Percentiles rank a stretch among this genome's conserved stretches.
phyloP scores from a whole-genome alignment of 92 coral and sea anemone species.

The Ricordea florida region DNA sequence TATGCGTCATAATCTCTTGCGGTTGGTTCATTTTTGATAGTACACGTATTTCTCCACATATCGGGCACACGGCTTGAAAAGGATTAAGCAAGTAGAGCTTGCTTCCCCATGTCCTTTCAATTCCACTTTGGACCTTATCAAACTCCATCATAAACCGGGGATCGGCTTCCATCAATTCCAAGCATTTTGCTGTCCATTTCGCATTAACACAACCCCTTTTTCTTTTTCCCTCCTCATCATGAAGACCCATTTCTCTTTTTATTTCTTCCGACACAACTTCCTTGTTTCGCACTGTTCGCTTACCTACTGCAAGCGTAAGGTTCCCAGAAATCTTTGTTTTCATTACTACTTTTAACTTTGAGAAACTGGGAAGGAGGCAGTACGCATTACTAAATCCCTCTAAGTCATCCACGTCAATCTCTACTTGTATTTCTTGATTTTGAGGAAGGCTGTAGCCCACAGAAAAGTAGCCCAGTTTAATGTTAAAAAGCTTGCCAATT shows the following conservation, averaged over 20 bases:
- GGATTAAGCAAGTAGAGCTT: slow-evolving; percentile 41
- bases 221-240: slow-evolving; percentile 20
- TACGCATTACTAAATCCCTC: slow-evolving; percentile 29
- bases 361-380: slow-evolving; percentile 28
- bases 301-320: not conserved
- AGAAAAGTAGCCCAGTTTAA: slow-evolving; percentile 27
- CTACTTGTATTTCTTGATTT: slow-evolving; percentile 25
- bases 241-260: slow-evolving; percentile 41
- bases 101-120: slow-evolving; percentile 32
- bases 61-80: slow-evolving; percentile 52
- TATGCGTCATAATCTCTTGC: slow-evolving; percentile 10
- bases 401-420: slow-evolving; percentile 21
- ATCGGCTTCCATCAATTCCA: slow-evolving; percentile 20
- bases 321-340: not conserved
- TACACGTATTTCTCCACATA: slow-evolving; percentile 44
- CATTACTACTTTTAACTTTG: slow-evolving; percentile 12
- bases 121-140: slow-evolving; percentile 46
- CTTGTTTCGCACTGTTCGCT: not conserved
- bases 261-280: slow-evolving; percentile 36
- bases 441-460: slow-evolving; percentile 36
- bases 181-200: slow-evolving; percentile 45
- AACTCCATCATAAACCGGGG: slow-evolving; percentile 45
- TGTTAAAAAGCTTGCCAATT: slow-evolving; percentile 32
- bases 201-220: slow-evolving; percentile 29
- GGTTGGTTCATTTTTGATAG: slow-evolving; percentile 39